Conservation (phyloP, 1,140 invertebrate species). For the Aricia agestis region DNA sequence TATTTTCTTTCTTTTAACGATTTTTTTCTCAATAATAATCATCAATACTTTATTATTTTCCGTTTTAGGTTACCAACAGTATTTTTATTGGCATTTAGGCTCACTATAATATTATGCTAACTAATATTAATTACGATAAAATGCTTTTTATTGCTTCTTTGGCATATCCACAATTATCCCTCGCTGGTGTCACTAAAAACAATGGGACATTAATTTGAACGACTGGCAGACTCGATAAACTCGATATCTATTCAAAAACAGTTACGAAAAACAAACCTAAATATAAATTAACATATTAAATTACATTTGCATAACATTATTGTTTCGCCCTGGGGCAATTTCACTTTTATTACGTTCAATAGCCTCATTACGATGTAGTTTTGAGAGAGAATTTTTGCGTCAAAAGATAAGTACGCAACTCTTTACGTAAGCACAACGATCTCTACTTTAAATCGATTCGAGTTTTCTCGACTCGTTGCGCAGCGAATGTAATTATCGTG, state of each 20-base stretch:
- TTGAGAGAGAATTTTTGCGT: not conserved
- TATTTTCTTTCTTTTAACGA: too few species aligned
- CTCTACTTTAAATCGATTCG: slow-evolving; percentile 2
- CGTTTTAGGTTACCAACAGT: too few species aligned
- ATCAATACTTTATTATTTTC: too few species aligned
- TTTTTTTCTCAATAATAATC: too few species aligned
- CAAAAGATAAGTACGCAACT: not conserved
- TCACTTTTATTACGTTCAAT: slow-evolving; percentile 11
- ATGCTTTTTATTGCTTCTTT: not conserved
- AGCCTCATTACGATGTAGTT: slow-evolving; percentile 2
- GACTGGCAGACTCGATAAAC: not conserved
- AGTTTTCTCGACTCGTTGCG: not conserved
- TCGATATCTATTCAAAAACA: slow-evolving; percentile 1
- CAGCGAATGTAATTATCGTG: slow-evolving; percentile 9
- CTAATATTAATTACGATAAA: too few species aligned
- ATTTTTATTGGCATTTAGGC: too few species aligned
- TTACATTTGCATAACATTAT: slow-evolving; percentile 5
- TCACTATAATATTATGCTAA: too few species aligned
- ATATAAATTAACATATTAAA: not conserved
- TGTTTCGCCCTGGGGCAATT: not conserved
- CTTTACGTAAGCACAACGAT: not conserved
- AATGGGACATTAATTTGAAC: not conserved
- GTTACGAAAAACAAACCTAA: not conserved
- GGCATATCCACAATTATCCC: not conserved
- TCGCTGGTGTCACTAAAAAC: not conserved